These are phyloP conservation scores for Platygyra sinensis DNA, from an alignment of 64 coral and sea anemone genomes.

Conservation along the genomic window DNA sequence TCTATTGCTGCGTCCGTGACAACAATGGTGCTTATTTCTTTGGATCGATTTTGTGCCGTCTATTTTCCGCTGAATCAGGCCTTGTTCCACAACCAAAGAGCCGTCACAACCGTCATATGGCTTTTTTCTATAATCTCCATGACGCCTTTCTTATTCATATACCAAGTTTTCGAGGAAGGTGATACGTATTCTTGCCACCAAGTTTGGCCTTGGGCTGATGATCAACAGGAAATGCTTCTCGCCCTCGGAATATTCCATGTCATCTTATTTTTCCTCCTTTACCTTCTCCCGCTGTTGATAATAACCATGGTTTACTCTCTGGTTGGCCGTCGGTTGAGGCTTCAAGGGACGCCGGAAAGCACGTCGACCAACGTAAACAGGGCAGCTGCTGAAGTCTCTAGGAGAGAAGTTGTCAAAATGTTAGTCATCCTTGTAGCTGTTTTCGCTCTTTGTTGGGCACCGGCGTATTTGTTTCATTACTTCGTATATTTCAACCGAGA, in stretches of 20 bases:
- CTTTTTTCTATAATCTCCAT: slow-evolving; percentile 15
- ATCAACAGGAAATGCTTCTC: background rate
- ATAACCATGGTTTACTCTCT: slow-evolving; percentile 33
- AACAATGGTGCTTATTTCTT: slow-evolving; percentile 61
- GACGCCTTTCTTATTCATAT: slow-evolving; percentile 33
- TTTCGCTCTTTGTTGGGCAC: slow-evolving; percentile 68
- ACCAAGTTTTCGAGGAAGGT: background rate
- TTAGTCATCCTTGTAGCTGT: slow-evolving; percentile 38
- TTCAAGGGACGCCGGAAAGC: slow-evolving; percentile 42
- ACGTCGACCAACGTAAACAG: background rate
- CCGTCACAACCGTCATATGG: slow-evolving; percentile 56
- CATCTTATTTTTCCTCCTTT: slow-evolving; percentile 39
- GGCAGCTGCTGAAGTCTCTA: slow-evolving; percentile 6
- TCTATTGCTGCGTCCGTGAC: slow-evolving; percentile 62
- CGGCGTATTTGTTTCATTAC: slow-evolving; percentile 51
- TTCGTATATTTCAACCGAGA: slow-evolving; percentile 3
- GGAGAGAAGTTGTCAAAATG: slow-evolving; percentile 66
- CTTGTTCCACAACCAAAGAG: slow-evolving; percentile 38
- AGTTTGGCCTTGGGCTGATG: slow-evolving; percentile 29
- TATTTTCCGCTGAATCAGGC: slow-evolving; percentile 51
- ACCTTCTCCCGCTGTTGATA: slow-evolving; percentile 40
- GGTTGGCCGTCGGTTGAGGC: slow-evolving; percentile 51
- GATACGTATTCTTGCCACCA: background rate
- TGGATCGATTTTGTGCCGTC: slow-evolving; percentile 66
- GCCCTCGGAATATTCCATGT: slow-evolving; percentile 45